Base-by-base conservation (phyloP, 2,797 vertebrate genomes). In the Menidia menidia region DNA sequence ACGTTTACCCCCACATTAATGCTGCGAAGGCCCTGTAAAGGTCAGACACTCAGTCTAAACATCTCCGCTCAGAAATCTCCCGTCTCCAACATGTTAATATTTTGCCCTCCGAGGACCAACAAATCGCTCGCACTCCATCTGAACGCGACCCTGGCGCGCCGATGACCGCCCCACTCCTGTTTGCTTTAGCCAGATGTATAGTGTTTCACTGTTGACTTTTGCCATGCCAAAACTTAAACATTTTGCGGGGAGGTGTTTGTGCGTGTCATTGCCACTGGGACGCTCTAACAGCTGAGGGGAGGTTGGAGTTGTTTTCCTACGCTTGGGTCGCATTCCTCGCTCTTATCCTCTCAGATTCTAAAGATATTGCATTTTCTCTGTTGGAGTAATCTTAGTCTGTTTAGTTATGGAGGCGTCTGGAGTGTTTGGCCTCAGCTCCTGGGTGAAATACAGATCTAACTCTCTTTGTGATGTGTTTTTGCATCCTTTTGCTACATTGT, bases 141-240 rank as follows among this genome's bases (percentile, higher is more conserved):
- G 80, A 80, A 89, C 89, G 87, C 75, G 5, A 63, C 71, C 78
- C 75, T 56, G 62, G 30, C 25, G 43, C 56, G 25, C 71, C 43
- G 69, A 74, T 59, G 85, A 84, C 63, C 74, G 64, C 53, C 78
- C 77, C 44, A 35, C 83, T 67, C 4, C 48, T 89, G 87, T 91
- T 87, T 90, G 85, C 79, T 54, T 25, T 73, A 64, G 54, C 52
- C 67, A 72, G 86, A 90, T 72, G 68, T 88, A 86, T 88, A 68
- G 61, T 56, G 66, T 89, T 91, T 87, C 85, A 68, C 73, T 88
- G 87, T 88, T 85, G 82, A 90, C 75, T 66, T 75, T 85, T 43
- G 60, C 69, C 2, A 3, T 48, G 83, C 83, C 84, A 88, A 78
- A 68, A 55, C 15, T 33, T 71, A 75, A 71, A 64, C 72, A 78